Conservation (phyloP, 1,140 invertebrate species). For the Eupeodes corollae region DNA sequence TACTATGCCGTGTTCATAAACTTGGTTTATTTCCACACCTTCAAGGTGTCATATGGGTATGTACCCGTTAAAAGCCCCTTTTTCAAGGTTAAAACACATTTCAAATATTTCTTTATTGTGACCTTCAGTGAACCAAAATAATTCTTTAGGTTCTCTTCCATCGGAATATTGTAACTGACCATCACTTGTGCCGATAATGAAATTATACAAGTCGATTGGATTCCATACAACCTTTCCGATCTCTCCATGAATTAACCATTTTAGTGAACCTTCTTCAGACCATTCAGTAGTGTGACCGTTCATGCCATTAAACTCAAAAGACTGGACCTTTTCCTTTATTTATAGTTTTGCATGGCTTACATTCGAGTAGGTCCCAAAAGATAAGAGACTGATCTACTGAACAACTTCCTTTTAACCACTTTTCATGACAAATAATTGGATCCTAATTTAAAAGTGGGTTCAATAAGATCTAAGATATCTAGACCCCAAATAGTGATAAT, state of each 20-base stretch:
- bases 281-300: conserved; percentile 57
- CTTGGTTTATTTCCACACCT: conserved; percentile 38
- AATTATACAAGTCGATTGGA: conserved; percentile 27
- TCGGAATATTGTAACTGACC: conserved; percentile 74
- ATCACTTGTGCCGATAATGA: conserved; percentile 61
- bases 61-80: conserved; percentile 26
- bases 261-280: conserved; percentile 41
- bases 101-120: conserved; percentile 75
- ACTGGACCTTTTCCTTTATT: conserved; percentile 70
- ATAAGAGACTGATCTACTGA: conserved; percentile 80
- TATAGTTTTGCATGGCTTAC: conserved; percentile 60
- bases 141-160: conserved; percentile 50
- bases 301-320: conserved; percentile 75
- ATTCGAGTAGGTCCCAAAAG: conserved; percentile 86
- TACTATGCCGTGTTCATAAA: conserved; percentile 50
- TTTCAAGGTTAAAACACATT: conserved; percentile 29
- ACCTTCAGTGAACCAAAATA: conserved; percentile 65
- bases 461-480: conserved; percentile 80
- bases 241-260: conserved; percentile 65
- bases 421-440: too few relatives aligned
- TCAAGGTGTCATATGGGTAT: conserved; percentile 28
- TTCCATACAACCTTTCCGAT: conserved; percentile 84
- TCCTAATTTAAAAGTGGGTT: conserved; percentile 73
- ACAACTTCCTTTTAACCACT: too few relatives aligned
- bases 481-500: conserved; percentile 92